These are phyloP conservation scores for Illadopsis cleaveri DNA, from an alignment of 2,113 vertebrate genomes.

Conservation along the genomic window DNA sequence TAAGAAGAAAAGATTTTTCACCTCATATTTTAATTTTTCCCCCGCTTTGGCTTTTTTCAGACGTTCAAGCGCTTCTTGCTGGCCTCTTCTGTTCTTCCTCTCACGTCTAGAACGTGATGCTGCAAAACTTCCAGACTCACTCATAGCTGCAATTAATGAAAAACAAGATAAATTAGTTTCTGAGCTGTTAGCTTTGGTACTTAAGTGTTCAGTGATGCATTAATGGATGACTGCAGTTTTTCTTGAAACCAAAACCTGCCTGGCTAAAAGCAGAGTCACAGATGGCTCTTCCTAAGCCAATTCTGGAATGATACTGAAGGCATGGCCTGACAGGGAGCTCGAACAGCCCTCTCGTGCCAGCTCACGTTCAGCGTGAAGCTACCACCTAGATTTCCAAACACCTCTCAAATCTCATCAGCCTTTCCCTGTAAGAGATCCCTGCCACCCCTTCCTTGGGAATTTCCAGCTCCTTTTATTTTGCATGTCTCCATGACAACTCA, in stretches of 20 bases:
- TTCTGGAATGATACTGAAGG: neutral
- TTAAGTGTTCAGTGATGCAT: neutral
- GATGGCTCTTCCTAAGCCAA: neutral
- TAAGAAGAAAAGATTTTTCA: slow-evolving; percentile 52
- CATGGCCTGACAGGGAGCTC: neutral
- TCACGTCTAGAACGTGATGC: slow-evolving; percentile 87
- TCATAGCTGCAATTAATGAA: slow-evolving; percentile 29
- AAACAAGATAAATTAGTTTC: neutral
- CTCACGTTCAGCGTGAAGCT: neutral
- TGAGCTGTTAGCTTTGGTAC: neutral
- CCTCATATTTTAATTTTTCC: slow-evolving; percentile 96
- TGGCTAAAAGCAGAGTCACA: neutral
- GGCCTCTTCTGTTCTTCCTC: slow-evolving; percentile 87
- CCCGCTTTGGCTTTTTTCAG: slow-evolving; percentile 91
- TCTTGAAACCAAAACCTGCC: neutral
- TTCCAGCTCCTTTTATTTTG: slow-evolving; percentile 19
- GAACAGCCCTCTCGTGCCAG: neutral
- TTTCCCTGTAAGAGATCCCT: neutral
- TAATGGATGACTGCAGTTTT: neutral
- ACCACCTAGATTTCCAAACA: neutral
- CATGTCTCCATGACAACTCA: slow-evolving; percentile 55
- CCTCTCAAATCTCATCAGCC: neutral
- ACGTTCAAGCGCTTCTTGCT: slow-evolving; percentile 90
- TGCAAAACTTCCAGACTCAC: slow-evolving; percentile 73
- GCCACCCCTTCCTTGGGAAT: neutral